Percentiles rank a stretch among this genome's conserved stretches.
Evolutionary conservation across 2,888 invertebrate species (phyloP).

Genomic region (Philhelius pedissequus): DNA sequence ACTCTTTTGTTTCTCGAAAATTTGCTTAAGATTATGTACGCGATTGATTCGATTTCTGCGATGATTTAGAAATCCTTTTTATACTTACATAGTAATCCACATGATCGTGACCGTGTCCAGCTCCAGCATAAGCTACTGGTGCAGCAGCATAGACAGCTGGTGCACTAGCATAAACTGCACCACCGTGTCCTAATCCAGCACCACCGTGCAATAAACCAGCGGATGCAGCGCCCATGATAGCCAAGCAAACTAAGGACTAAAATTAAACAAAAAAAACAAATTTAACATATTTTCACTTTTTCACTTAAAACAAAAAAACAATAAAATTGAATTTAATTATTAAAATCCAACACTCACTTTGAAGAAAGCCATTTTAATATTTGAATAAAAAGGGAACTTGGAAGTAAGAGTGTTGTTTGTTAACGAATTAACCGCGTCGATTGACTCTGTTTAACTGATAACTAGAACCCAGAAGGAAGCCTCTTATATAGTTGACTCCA

Average conservation of each 20-base stretch:
- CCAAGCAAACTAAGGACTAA: conserved; percentile 78
- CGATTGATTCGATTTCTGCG: not conserved
- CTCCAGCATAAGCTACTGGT: conserved; percentile 70
- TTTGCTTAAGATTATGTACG: not conserved
- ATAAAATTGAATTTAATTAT: not conserved
- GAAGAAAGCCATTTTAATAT: conserved; percentile 77
- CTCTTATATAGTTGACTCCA: conserved; percentile 79
- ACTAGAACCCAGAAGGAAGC: conserved; percentile 79
- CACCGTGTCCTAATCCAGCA: conserved; percentile 68
- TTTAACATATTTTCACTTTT: conserved; percentile 18
- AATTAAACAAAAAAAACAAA: conserved; percentile 62
- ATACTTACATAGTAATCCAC: conserved; percentile 78
- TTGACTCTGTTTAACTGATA: conserved; percentile 79
- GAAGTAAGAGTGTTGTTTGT: conserved; percentile 50
- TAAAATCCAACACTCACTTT: conserved; percentile 76
- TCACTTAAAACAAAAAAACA: not conserved
- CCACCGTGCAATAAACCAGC: conserved; percentile 76
- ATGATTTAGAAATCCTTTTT: not conserved
- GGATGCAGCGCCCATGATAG: conserved; percentile 77
- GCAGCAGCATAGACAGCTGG: conserved; percentile 70
- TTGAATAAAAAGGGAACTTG: conserved; percentile 66
- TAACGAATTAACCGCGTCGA: conserved; percentile 72
- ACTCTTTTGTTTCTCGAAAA: not conserved
- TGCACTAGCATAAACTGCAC: conserved; percentile 72
- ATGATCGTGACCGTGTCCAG: conserved; percentile 73